phyloP scores from a whole-genome alignment of 2,797 vertebrate species.

The Acipenser oxyrinchus region DNA sequence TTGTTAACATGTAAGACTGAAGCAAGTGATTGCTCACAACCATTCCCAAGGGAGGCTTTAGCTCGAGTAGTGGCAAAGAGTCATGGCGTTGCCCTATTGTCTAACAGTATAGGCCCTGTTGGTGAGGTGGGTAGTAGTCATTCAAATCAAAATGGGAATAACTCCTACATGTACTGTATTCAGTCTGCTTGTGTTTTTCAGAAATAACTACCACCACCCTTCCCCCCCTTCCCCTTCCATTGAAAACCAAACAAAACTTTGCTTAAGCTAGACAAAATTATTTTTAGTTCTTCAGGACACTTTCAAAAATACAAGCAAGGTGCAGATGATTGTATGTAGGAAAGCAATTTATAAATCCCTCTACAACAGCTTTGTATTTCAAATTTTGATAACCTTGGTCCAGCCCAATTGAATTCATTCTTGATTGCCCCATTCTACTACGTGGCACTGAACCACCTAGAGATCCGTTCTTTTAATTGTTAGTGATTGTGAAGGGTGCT shows the following conservation, averaged over 20 bases:
- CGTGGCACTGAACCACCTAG: no score
- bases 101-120: conserved; percentile 58
- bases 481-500: no score
- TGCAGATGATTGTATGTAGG: no score
- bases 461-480: no score
- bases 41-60: conserved; percentile 7
- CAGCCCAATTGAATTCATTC: no score
- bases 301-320: no score
- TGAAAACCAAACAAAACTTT: conserved; percentile 31
- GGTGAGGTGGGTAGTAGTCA: conserved; percentile 62
- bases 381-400: no score
- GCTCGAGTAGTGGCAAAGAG: conserved; percentile 54
- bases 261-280: no score
- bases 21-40: not conserved
- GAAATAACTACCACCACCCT: not conserved
- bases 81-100: conserved; percentile 61
- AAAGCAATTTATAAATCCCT: no score
- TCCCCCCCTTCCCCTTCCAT: conserved; percentile 27
- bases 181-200: conserved; percentile 1
- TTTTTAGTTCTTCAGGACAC: no score
- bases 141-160: conserved; percentile 1
- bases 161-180: not conserved
- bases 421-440: no score
- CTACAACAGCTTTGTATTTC: no score
- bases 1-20: conserved; percentile 55